Conservation (phyloP, 1,140 invertebrate genomes). For the Drosophila saltans region DNA sequence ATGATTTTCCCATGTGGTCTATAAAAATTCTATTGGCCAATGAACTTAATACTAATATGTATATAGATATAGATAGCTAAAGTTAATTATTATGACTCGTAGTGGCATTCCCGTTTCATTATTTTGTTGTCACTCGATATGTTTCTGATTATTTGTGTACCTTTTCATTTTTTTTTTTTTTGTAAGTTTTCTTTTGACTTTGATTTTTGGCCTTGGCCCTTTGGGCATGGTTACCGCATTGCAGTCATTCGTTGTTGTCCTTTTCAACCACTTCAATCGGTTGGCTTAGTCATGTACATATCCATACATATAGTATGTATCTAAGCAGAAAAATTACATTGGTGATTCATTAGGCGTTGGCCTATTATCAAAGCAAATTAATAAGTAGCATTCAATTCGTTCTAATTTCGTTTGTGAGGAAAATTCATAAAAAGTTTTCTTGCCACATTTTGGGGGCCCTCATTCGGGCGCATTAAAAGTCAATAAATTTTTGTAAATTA, state of each 20-base stretch:
- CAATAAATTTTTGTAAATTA: constrained; percentile 67
- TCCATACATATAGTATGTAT: no score
- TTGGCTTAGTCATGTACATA: constrained; percentile 28
- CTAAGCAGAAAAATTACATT: not conserved
- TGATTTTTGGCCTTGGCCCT: constrained; percentile 44
- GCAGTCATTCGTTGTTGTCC: constrained; percentile 15
- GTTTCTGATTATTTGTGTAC: not conserved
- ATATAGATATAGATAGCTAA: no score
- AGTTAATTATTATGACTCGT: not conserved
- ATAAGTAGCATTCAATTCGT: constrained; percentile 48
- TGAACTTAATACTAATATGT: no score
- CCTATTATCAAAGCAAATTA: constrained; percentile 34
- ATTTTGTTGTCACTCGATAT: not conserved
- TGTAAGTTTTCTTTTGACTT: constrained; percentile 12
- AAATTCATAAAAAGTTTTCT: constrained; percentile 16
- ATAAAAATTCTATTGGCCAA: no score
- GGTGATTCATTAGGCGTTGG: not conserved
- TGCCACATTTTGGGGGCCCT: constrained; percentile 25
- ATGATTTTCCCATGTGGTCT: no score
- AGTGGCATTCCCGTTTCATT: not conserved
- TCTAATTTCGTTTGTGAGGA: constrained; percentile 43
- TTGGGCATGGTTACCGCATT: constrained; percentile 31
- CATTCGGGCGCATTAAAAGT: constrained; percentile 65
- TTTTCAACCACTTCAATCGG: constrained; percentile 2
- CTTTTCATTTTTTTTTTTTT: not conserved